These are phyloP conservation scores for Falco concolor DNA, from an alignment of 2,797 vertebrate species.

Conservation along the genomic window DNA sequence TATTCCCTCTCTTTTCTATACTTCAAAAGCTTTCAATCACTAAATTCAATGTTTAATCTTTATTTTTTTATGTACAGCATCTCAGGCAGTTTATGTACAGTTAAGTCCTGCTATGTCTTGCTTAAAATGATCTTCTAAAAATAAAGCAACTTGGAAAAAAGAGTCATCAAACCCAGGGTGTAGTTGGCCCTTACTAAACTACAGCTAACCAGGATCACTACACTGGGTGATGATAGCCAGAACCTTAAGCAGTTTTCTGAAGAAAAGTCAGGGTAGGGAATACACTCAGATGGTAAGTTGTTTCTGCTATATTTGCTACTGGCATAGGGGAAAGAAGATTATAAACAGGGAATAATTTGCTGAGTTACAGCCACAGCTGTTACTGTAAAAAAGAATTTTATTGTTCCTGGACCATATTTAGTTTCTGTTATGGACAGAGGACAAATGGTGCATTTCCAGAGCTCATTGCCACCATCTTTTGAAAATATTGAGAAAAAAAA, in stretches of 20 bases:
- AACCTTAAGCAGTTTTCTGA: neutral
- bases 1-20: neutral
- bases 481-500: neutral
- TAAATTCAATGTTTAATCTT: neutral
- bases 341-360: neutral
- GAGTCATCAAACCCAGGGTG: neutral
- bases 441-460: neutral
- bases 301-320: neutral
- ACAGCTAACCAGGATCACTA: neutral
- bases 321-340: neutral
- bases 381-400: neutral
- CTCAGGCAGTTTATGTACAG: neutral
- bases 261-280: neutral
- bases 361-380: neutral
- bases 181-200: neutral
- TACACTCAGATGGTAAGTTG: neutral
- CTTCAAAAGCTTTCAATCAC: neutral
- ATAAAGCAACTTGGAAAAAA: neutral
- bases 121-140: neutral
- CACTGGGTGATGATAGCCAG: neutral
- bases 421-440: neutral
- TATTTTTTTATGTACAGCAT: neutral
- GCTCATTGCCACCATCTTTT: neutral
- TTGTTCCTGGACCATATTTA: neutral
- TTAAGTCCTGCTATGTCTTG: neutral